A percentile compares a stretch with the other conserved stretches of the same genome.
Evolutionary conservation across 2,888 invertebrate species (phyloP).

Genomic region (Cataglyphis altisquamis): DNA sequence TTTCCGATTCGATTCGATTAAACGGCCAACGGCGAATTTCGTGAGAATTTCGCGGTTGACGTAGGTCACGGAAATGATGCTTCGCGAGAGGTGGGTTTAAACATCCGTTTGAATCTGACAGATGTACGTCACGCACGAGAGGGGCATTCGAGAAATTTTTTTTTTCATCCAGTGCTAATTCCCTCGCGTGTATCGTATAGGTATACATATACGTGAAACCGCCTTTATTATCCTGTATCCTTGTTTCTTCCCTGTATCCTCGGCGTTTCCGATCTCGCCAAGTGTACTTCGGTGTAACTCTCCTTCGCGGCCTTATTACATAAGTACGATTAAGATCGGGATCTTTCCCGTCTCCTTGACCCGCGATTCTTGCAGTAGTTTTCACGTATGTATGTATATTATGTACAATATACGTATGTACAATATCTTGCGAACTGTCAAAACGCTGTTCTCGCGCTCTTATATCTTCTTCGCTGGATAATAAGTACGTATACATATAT

Average conservation of each 20-base stretch:
- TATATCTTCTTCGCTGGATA: constrained; percentile 34
- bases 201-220: background rate
- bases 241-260: constrained; percentile 17
- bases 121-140: background rate
- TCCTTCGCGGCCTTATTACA: constrained; percentile 42
- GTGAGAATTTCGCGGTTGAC: background rate
- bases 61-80: constrained; percentile 1
- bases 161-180: constrained; percentile 13
- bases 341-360: background rate
- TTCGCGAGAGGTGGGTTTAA: background rate
- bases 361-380: background rate
- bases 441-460: constrained; percentile 39
- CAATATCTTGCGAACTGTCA: background rate
- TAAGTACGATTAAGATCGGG: constrained; percentile 18
- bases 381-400: background rate
- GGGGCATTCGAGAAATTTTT: background rate
- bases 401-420: background rate
- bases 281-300: constrained; percentile 47
- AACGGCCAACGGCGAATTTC: background rate
- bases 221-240: background rate
- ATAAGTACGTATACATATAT: constrained; percentile 52
- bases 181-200: background rate
- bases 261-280: constrained; percentile 37
- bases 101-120: background rate
- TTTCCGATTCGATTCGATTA: background rate